These are phyloP conservation scores for Procavia capensis DNA, from an alignment of 2,113 vertebrate species.

Conservation along the genomic window DNA sequence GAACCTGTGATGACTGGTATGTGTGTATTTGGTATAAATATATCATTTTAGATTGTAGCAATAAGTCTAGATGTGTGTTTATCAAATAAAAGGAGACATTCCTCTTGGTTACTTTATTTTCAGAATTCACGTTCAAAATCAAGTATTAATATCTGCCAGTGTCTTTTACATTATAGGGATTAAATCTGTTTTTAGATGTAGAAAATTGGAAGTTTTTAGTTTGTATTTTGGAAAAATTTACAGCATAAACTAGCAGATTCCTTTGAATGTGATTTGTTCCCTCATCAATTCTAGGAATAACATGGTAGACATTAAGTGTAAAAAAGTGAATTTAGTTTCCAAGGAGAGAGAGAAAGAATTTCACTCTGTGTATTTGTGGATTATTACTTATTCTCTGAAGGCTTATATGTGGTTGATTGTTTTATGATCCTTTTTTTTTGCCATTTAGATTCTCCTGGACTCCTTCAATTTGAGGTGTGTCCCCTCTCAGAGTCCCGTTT, in stretches of 20 bases:
- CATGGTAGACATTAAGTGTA: neutral
- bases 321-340: neutral
- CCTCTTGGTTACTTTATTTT: constrained; percentile 21
- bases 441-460: constrained; percentile 93
- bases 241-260: neutral
- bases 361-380: constrained; percentile 3
- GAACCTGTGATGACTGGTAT: neutral
- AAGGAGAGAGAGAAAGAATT: constrained; percentile 10
- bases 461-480: constrained; percentile 98
- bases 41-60: constrained; percentile 14
- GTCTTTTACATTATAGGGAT: constrained; percentile 20
- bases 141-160: neutral
- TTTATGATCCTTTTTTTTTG: neutral
- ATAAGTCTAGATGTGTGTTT: neutral
- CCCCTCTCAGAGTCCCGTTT: constrained; percentile 97
- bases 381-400: constrained; percentile 18
- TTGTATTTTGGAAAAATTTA: constrained; percentile 46
- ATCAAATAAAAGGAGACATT: constrained; percentile 32
- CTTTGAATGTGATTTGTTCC: neutral
- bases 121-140: constrained; percentile 39
- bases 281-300: neutral
- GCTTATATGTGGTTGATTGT: neutral
- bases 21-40: neutral
- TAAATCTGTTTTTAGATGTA: constrained; percentile 1
- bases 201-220: neutral